Evolutionary conservation across 2,113 vertebrate species (phyloP).

Genomic region (Spilogale gracilis): DNA sequence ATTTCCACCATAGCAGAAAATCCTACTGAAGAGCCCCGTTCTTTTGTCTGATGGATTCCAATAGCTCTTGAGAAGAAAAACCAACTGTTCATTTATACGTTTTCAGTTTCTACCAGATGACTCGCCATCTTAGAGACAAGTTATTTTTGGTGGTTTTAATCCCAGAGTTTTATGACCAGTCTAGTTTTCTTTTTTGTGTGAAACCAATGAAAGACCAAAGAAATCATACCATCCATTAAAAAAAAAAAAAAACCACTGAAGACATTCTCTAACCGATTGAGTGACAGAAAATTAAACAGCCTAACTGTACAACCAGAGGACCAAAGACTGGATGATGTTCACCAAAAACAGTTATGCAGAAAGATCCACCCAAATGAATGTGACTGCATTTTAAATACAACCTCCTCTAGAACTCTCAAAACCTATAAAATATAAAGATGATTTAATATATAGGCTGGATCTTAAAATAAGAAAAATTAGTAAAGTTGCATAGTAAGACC

Average conservation of each 20-base stretch:
- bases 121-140: background rate
- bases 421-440: background rate
- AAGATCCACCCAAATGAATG: background rate
- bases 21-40: background rate
- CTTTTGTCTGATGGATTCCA: background rate
- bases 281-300: conserved; percentile 10
- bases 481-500: background rate
- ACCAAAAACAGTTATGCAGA: background rate
- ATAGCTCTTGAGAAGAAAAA: background rate
- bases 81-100: background rate
- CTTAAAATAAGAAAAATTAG: conserved; percentile 1
- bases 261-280: background rate
- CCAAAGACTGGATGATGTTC: background rate
- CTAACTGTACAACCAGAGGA: background rate
- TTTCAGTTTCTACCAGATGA: conserved; percentile 49
- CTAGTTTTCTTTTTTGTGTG: background rate
- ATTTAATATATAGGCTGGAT: background rate
- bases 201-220: background rate
- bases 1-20: background rate
- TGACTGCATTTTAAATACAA: background rate
- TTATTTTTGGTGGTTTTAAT: background rate
- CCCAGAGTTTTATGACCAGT: background rate
- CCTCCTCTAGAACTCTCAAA: background rate
- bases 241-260: background rate
- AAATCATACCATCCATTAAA: background rate